A percentile compares a stretch with the other conserved stretches of the same genome.
phyloP scores from a whole-genome alignment of 2,797 vertebrate genomes.

The Steatocranus sp. region DNA sequence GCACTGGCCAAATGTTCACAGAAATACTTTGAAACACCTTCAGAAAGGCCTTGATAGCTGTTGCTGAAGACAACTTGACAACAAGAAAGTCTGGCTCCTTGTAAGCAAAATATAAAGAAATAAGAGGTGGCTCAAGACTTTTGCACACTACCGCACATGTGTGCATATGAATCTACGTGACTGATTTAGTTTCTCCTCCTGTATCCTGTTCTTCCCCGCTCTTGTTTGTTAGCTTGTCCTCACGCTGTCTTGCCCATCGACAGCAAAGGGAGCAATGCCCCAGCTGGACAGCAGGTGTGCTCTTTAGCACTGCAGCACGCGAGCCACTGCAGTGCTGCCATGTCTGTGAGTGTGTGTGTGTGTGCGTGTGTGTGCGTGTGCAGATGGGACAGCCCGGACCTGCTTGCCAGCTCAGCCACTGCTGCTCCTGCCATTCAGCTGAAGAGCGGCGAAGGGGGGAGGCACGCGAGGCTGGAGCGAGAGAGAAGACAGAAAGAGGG shows the following conservation, averaged over 20 bases:
- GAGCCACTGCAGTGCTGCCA: slow-evolving; percentile 57
- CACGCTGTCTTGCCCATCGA: neutral
- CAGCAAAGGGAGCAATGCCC: slow-evolving; percentile 36
- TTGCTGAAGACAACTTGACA: neutral
- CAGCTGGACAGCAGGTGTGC: slow-evolving; percentile 65
- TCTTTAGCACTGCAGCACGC: slow-evolving; percentile 67
- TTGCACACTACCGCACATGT: neutral
- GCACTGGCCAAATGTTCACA: neutral
- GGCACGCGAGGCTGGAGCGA: slow-evolving; percentile 15
- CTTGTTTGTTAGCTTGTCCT: neutral
- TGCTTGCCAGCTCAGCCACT: slow-evolving; percentile 42
- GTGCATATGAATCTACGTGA: neutral
- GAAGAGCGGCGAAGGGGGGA: slow-evolving; percentile 32
- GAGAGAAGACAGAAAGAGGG: neutral
- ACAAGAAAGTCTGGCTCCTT: neutral
- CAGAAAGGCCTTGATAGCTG: neutral
- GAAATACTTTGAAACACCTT: neutral
- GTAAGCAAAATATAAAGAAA: neutral
- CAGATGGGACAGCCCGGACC: slow-evolving; percentile 44
- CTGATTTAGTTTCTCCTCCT: neutral
- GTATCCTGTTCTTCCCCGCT: neutral
- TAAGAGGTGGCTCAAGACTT: neutral
- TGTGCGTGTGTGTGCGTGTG: slow-evolving; percentile 20
- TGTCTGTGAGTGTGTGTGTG: neutral
- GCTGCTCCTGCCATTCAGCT: slow-evolving; percentile 70